A percentile compares a stretch with the other conserved stretches of the same genome.
Conservation (phyloP, 2,797 vertebrate genomes). For the Botia almorhae region DNA sequence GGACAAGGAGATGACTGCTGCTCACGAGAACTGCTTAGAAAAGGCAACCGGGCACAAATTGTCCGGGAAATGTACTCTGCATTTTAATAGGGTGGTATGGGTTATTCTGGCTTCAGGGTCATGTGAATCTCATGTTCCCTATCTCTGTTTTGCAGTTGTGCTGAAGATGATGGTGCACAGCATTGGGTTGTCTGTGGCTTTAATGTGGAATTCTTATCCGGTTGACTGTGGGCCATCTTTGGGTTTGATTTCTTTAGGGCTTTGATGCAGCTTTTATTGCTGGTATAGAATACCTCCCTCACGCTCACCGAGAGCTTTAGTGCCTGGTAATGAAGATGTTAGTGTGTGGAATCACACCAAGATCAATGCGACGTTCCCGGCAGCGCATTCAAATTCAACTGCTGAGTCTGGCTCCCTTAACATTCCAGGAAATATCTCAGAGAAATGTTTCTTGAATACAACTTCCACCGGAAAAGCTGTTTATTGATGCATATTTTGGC, state of each 20-base stretch:
- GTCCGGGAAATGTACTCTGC: slow-evolving; percentile 27
- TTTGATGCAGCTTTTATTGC: slow-evolving; percentile 40
- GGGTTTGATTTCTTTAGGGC: slow-evolving; percentile 39
- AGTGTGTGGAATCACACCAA: slow-evolving; percentile 1
- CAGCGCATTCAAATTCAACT: background rate
- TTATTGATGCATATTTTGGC: background rate
- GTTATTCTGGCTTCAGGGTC: slow-evolving; percentile 21
- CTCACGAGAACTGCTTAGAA: slow-evolving; percentile 25
- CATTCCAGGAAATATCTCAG: slow-evolving; percentile 3
- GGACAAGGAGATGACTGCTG: slow-evolving; percentile 45
- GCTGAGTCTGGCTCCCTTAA: slow-evolving; percentile 16
- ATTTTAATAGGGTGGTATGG: slow-evolving; percentile 40
- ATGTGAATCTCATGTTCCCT: slow-evolving; percentile 13
- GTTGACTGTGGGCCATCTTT: slow-evolving; percentile 36
- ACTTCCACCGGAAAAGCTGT: background rate
- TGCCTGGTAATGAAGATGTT: slow-evolving; percentile 36
- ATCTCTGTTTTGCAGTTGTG: slow-evolving; percentile 31
- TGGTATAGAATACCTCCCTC: slow-evolving; percentile 25
- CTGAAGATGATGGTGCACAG: background rate
- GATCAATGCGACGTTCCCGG: slow-evolving; percentile 19
- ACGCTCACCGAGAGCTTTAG: slow-evolving; percentile 12
- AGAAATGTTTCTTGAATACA: background rate
- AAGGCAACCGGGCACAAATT: slow-evolving; percentile 48
- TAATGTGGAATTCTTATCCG: slow-evolving; percentile 38
- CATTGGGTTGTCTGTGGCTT: slow-evolving; percentile 30